Percentiles rank a stretch among this genome's conserved stretches.
phyloP scores from a whole-genome alignment of 2,113 vertebrate genomes.

The Ammodramus savannarum region DNA sequence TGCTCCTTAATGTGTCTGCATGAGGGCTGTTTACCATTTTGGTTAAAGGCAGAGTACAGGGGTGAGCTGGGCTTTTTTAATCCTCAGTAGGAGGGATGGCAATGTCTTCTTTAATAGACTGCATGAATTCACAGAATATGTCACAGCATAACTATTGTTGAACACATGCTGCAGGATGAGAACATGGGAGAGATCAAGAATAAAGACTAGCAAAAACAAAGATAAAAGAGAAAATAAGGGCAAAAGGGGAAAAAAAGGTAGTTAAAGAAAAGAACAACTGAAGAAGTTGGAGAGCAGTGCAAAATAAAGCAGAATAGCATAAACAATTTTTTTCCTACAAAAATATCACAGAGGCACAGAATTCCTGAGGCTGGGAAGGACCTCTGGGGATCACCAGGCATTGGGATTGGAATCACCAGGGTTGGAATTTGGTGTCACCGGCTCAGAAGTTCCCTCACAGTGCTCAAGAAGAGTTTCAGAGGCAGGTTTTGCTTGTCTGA shows the following conservation, averaged over 20 bases:
- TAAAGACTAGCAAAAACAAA: neutral
- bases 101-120: neutral
- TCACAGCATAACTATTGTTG: neutral
- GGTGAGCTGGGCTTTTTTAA: neutral
- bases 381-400: neutral
- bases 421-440: neutral
- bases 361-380: neutral
- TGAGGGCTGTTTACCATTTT: neutral
- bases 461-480: neutral
- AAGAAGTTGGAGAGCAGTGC: neutral
- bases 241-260: fast-evolving
- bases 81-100: neutral
- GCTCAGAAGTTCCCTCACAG: neutral
- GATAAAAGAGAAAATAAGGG: neutral
- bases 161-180: neutral
- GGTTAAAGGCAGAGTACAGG: neutral
- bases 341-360: neutral
- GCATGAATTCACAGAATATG: neutral
- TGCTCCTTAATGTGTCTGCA: neutral
- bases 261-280: neutral
- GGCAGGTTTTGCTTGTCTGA: neutral
- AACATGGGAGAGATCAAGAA: neutral
- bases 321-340: neutral
- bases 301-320: neutral
- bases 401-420: too few relatives aligned